Percentiles rank a stretch among this genome's conserved stretches.
phyloP scores from a whole-genome alignment of 2,797 vertebrate species.

The Sebastes wilsoni region DNA sequence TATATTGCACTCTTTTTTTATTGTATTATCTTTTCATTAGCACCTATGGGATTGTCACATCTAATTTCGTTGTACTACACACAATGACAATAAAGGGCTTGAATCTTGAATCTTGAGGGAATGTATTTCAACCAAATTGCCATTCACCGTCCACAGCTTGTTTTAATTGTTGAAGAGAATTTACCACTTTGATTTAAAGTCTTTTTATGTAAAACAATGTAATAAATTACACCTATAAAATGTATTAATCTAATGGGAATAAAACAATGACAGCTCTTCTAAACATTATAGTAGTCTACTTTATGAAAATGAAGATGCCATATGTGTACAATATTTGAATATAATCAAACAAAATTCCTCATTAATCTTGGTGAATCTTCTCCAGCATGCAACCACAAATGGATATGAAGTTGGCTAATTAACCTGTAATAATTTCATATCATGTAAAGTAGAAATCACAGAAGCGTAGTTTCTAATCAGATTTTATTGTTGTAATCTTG shows the following conservation, averaged over 20 bases:
- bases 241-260: not conserved
- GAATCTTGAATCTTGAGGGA: too few relatives aligned
- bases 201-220: too few relatives aligned
- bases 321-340: not conserved
- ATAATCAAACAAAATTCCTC: not conserved
- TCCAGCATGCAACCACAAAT: not conserved
- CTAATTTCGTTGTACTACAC: too few relatives aligned
- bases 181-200: too few relatives aligned
- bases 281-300: too few relatives aligned
- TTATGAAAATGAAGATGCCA: not conserved
- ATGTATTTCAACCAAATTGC: not conserved
- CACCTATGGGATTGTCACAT: too few relatives aligned
- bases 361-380: not conserved
- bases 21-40: too few relatives aligned
- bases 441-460: constrained; percentile 29
- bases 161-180: not conserved
- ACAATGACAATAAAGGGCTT: too few relatives aligned
- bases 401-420: not conserved
- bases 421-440: not conserved
- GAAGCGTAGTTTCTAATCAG: constrained; percentile 14
- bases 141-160: not conserved
- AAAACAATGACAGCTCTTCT: not conserved
- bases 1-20: too few relatives aligned
- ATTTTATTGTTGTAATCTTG: constrained; percentile 2
- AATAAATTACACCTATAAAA: not conserved